Evolutionary conservation across 2,113 vertebrate genomes (phyloP).

Genomic region (Eubucco bourcierii): DNA sequence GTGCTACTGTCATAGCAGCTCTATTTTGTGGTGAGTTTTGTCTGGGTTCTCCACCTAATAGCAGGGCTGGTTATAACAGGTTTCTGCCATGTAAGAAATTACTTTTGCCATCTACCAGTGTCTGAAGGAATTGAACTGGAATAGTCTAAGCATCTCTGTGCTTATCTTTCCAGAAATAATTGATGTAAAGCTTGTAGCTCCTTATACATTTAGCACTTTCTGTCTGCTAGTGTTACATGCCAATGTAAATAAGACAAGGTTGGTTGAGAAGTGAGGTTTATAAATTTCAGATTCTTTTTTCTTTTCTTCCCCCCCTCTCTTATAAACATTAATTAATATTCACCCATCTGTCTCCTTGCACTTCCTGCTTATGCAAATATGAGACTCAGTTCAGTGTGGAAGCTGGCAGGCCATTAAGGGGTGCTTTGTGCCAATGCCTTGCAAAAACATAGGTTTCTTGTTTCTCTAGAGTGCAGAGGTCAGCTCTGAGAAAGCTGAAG

Average conservation of each 20-base stretch:
- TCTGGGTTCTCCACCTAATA: background rate
- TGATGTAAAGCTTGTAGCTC: background rate
- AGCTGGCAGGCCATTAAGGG: conserved; percentile 26
- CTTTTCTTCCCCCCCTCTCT: too few relatives aligned
- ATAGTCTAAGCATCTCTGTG: background rate
- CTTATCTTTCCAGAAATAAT: background rate
- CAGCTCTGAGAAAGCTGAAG: background rate
- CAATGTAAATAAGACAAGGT: background rate
- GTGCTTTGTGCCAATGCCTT: background rate
- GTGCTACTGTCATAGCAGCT: background rate
- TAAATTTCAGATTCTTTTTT: background rate
- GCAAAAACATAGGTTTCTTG: background rate
- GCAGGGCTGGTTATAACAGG: background rate
- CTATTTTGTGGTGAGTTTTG: background rate
- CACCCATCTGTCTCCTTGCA: conserved; percentile 46
- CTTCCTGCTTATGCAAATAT: conserved; percentile 38
- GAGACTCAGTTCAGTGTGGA: background rate
- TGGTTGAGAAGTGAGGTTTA: background rate
- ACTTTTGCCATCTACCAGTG: background rate
- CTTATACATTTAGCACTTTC: background rate
- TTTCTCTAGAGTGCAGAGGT: background rate
- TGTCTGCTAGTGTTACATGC: background rate
- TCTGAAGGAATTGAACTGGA: background rate
- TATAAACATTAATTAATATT: conserved; percentile 56
- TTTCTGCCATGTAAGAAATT: background rate